Conservation (phyloP, 2,888 invertebrate species). For the Cryptops parisi region DNA sequence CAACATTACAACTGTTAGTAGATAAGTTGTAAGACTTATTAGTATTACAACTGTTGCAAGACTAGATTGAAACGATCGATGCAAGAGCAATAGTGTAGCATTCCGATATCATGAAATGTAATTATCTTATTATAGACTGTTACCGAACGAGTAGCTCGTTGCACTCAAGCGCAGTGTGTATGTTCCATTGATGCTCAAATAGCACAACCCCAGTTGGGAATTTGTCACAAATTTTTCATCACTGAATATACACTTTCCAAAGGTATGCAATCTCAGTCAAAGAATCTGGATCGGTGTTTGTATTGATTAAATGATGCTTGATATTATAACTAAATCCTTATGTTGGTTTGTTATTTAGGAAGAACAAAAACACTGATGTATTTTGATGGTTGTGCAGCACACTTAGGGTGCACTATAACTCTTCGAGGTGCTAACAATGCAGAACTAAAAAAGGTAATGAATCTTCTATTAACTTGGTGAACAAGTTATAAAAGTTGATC, state of each 20-base stretch:
- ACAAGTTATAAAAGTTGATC: neutral
- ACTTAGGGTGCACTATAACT: constrained; percentile 73
- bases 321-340: no score
- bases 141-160: constrained; percentile 60
- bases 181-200: constrained; percentile 70
- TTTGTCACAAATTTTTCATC: constrained; percentile 67
- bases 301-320: no score
- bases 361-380: constrained; percentile 73
- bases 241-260: constrained; percentile 27
- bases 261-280: no score
- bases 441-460: constrained; percentile 48
- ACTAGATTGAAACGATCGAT: no score
- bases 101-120: no score
- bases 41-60: no score
- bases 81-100: no score
- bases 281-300: no score
- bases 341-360: constrained; percentile 23
- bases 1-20: no score
- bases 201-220: constrained; percentile 58
- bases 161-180: constrained; percentile 69
- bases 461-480: neutral
- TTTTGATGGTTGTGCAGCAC: constrained; percentile 75
- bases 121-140: constrained; percentile 41
- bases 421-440: constrained; percentile 55
- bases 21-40: no score